These are phyloP conservation scores for Lasioglossum villosulum DNA, from an alignment of 2,888 invertebrate species.

Conservation along the genomic window DNA sequence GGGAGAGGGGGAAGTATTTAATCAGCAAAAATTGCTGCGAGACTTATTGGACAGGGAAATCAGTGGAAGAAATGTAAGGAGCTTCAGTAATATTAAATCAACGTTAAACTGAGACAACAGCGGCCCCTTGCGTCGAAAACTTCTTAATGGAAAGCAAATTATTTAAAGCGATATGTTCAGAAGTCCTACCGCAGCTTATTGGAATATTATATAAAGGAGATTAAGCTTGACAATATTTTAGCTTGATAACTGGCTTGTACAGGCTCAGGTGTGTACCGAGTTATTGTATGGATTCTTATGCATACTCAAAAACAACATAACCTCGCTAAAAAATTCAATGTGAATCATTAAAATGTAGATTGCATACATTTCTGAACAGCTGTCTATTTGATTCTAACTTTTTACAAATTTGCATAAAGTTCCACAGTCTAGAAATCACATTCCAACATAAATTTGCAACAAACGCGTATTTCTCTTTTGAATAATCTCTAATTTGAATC, in stretches of 20 bases:
- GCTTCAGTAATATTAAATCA: background rate
- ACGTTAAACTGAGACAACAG: background rate
- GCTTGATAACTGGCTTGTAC: background rate
- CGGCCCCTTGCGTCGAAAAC: background rate
- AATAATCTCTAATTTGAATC: background rate
- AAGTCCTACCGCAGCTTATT: constrained; percentile 5
- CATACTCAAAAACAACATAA: background rate
- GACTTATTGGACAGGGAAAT: background rate
- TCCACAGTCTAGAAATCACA: background rate
- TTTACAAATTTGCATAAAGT: background rate
- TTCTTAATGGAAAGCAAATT: constrained; percentile 4
- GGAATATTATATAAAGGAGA: constrained; percentile 26
- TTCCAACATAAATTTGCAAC: background rate
- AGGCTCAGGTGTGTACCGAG: too few species aligned
- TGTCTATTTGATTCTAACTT: background rate
- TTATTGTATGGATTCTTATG: constrained; percentile 1
- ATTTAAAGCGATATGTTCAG: constrained; percentile 8
- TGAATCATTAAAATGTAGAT: background rate
- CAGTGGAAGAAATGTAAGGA: background rate
- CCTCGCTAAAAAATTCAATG: background rate
- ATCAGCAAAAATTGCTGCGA: background rate
- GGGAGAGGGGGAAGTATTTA: background rate
- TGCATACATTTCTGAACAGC: background rate
- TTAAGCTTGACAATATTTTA: constrained; percentile 7
- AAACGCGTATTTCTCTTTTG: background rate